These are phyloP conservation scores for Tachycineta bicolor DNA, from an alignment of 2,113 vertebrate species.

Conservation along the genomic window DNA sequence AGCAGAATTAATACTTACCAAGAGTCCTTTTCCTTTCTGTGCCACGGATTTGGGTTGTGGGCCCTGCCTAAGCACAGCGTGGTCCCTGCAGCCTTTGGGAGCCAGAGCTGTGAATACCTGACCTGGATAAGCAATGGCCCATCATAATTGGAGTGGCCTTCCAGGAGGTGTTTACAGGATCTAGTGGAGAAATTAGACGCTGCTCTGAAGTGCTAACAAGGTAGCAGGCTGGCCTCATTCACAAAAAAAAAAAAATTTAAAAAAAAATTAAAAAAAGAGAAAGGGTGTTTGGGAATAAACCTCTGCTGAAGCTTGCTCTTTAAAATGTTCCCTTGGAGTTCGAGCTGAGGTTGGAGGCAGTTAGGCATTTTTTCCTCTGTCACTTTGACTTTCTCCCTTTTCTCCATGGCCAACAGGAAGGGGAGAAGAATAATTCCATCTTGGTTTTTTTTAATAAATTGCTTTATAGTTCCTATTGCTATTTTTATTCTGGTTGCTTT, in stretches of 20 bases:
- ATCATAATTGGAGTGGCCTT: constrained; percentile 34
- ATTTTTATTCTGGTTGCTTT: not conserved
- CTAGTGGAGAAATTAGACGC: not conserved
- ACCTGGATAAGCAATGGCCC: constrained; percentile 52
- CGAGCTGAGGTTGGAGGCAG: not conserved
- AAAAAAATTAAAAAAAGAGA: not conserved
- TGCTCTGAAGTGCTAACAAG: not conserved
- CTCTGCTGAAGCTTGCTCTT: not conserved
- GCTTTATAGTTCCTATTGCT: not conserved
- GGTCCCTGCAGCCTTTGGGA: constrained; percentile 1
- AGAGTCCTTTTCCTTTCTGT: not conserved
- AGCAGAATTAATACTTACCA: not conserved
- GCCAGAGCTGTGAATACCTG: constrained; percentile 2
- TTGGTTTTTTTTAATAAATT: not conserved
- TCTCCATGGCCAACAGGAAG: not conserved
- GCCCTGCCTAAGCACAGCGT: not conserved
- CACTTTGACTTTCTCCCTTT: not conserved
- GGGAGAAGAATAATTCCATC: not conserved
- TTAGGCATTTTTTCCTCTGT: not conserved
- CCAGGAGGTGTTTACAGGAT: constrained; percentile 23
- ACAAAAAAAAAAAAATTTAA: not conserved
- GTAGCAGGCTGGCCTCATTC: not conserved
- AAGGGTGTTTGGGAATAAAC: not conserved
- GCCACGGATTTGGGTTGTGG: not conserved
- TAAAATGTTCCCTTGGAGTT: not conserved